Evolutionary conservation across 2,113 vertebrate genomes (phyloP).

Genomic region (Progne subis): DNA sequence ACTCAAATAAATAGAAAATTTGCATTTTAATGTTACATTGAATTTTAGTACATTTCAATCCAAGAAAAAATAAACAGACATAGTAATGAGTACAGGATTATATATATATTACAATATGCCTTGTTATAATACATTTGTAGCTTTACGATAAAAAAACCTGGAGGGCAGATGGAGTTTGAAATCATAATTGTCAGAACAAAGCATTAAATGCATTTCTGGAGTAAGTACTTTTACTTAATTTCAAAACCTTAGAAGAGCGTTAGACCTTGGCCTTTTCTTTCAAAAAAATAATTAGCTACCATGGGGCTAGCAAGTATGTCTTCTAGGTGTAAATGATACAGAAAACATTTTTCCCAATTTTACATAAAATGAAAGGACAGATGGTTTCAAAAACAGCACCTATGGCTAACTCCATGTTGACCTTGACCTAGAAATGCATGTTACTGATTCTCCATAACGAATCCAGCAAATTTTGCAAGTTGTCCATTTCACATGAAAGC

Average conservation of each 20-base stretch:
- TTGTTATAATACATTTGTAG: conserved; percentile 91
- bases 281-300: conserved; percentile 51
- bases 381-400: conserved; percentile 69
- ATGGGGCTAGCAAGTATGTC: conserved; percentile 65
- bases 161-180: conserved; percentile 81
- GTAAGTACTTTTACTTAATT: conserved; percentile 76
- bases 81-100: conserved; percentile 88
- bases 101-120: conserved; percentile 94
- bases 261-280: conserved; percentile 62
- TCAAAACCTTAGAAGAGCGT: conserved; percentile 73
- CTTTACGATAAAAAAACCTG: conserved; percentile 85
- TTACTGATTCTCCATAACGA: conserved; percentile 57
- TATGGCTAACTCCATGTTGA: conserved; percentile 72
- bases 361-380: conserved; percentile 45
- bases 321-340: conserved; percentile 50
- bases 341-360: conserved; percentile 65
- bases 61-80: conserved; percentile 89
- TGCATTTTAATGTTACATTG: conserved; percentile 90
- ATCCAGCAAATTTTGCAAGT: conserved; percentile 60
- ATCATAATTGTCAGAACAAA: conserved; percentile 79
- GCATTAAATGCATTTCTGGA: conserved; percentile 79
- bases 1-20: conserved; percentile 89
- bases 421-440: conserved; percentile 57
- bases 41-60: conserved; percentile 91
- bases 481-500: conserved; percentile 59